A percentile compares a stretch with the other conserved stretches of the same genome.
These are phyloP conservation scores for Standfussiana lucernea DNA, from an alignment of 2,888 invertebrate species.

Conservation along the genomic window DNA sequence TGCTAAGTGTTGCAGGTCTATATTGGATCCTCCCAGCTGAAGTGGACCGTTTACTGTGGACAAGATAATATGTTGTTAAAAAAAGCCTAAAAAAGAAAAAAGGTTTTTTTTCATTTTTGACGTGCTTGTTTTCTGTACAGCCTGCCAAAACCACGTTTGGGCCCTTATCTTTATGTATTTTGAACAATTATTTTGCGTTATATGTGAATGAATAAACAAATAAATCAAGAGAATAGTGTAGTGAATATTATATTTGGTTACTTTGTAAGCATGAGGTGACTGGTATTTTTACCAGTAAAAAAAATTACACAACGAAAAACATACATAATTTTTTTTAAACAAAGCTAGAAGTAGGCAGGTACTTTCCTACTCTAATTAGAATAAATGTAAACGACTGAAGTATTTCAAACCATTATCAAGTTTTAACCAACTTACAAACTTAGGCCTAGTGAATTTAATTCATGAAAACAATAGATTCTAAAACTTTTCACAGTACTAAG, in stretches of 20 bases:
- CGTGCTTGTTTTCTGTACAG: background rate
- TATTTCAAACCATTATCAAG: slow-evolving; percentile 43
- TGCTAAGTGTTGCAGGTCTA: slow-evolving; percentile 92
- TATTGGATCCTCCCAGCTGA: slow-evolving; percentile 95
- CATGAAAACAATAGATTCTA: slow-evolving; percentile 29
- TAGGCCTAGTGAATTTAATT: slow-evolving; percentile 25
- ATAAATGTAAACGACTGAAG: slow-evolving; percentile 18
- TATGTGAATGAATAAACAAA: background rate
- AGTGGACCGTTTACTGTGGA: slow-evolving; percentile 94
- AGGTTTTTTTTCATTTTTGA: background rate
- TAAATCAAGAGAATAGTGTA: background rate
- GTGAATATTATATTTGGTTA: background rate
- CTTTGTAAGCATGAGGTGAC: background rate
- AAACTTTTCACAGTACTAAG: slow-evolving; percentile 9
- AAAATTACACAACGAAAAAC: background rate
- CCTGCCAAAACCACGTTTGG: background rate
- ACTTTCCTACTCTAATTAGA: slow-evolving; percentile 12
- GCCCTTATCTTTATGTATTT: background rate
- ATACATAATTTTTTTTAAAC: background rate
- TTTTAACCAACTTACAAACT: slow-evolving; percentile 45
- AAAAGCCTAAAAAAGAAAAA: background rate
- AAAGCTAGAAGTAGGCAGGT: background rate
- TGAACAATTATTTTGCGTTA: background rate
- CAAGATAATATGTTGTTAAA: background rate
- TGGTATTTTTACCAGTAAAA: too few relatives aligned